A percentile compares a stretch with the other conserved stretches of the same genome.
Evolutionary conservation across 2,797 vertebrate species (phyloP).

Genomic region (Kryptolebias ocellatus): DNA sequence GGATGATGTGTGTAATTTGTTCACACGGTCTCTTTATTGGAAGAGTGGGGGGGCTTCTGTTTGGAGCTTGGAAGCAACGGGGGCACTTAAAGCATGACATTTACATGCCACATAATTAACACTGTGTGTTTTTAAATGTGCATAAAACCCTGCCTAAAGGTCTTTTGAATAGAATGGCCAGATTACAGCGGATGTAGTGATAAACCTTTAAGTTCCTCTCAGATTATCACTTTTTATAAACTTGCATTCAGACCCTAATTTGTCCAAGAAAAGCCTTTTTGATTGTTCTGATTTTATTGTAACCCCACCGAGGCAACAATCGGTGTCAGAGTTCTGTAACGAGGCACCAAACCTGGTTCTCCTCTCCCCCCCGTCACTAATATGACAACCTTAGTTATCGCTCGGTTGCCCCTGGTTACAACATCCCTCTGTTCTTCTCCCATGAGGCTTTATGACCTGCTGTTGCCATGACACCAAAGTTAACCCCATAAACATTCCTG

Average conservation of each 20-base stretch:
- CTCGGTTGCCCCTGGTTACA: conserved; percentile 73
- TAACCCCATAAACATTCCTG: conserved; percentile 31
- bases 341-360: conserved; percentile 18
- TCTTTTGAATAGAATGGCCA: conserved; percentile 19
- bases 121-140: conserved; percentile 35
- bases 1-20: conserved; percentile 40
- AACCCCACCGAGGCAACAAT: background rate
- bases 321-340: background rate
- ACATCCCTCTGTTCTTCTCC: conserved; percentile 57
- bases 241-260: background rate
- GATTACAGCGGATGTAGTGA: too few relatives aligned
- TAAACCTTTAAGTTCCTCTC: too few relatives aligned
- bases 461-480: conserved; percentile 70
- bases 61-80: conserved; percentile 63
- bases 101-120: conserved; percentile 74
- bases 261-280: background rate
- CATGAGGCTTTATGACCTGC: conserved; percentile 45
- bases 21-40: conserved; percentile 21
- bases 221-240: too few relatives aligned
- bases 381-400: conserved; percentile 48
- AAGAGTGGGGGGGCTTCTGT: conserved; percentile 50
- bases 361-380: conserved; percentile 29
- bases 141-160: conserved; percentile 46
- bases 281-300: background rate
- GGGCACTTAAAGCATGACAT: conserved; percentile 71